Base-by-base conservation (phyloP, 2,113 vertebrate genomes). In the Herpetotheres cachinnans region DNA sequence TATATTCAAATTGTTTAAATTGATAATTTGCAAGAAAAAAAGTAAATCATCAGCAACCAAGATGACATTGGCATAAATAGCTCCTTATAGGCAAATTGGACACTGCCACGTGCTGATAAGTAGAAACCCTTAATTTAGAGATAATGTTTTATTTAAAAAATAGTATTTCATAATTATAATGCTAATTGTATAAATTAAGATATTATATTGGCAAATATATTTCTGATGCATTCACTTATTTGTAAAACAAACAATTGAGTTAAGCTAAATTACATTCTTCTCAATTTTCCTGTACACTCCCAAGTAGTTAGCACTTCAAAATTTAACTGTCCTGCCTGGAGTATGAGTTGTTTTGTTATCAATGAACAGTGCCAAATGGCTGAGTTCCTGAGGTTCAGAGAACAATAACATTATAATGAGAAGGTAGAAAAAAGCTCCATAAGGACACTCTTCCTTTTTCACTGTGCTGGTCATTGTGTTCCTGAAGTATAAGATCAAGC, bases 161-260 rank as follows among this genome's bases (percentile, higher is more conserved):
- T 22, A 81, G 16, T 52, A 80, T 74, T 88, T 19, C 32, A 56
- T 78, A 42, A 66, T 52, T 90, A 44, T 36, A 94, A 59, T 74
- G 10, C 6, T 94, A 95, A 96, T 78, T 83, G 4, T 72, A 77
- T 44, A 90, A 91, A 93, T 87, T 72, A 82, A 86, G 82, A 82
- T 9, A 24, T 91, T 59, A 86, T 89, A 90, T 78, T 93, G 47
- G 19, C 7, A 95, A 74, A 89, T 71, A n/a, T 71, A 49, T 90
- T 77, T 82, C 66, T 71, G 11, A 42, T 81, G 42, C 58, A 62
- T 89, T 95, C 38, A 61, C 94, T 73, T 95, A 56, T 72, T 91
- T 58, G 61, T 71, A 82, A 85, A 94, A 72, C 36, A 82, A 93
- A 94, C 2, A 70, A 85, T 3, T 9, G 52, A 88, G 17, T 84